phyloP scores from a whole-genome alignment of 2,797 vertebrate species.

The Yasuhikotakia modesta region DNA sequence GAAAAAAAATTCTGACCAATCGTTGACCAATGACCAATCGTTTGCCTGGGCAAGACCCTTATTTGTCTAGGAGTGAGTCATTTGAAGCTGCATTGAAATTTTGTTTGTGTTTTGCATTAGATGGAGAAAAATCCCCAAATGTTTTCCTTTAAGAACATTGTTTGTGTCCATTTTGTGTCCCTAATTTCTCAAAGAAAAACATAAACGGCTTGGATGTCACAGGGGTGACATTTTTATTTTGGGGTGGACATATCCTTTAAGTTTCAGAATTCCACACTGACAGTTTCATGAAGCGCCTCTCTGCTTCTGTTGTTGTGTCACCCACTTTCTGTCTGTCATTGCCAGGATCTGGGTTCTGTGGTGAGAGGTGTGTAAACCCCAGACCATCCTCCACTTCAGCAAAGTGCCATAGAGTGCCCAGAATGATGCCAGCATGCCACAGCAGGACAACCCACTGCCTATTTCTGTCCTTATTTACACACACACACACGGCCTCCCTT shows the following conservation, averaged over 20 bases:
- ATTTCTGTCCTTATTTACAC: slow-evolving; percentile 15
- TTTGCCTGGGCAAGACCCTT: no score
- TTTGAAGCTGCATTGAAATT: no score
- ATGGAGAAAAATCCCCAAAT: no score
- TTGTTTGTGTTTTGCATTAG: no score
- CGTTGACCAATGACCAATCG: no score
- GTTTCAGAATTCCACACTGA: background rate
- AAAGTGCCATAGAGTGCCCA: slow-evolving; percentile 30
- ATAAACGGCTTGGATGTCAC: background rate
- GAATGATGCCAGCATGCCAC: slow-evolving; percentile 23
- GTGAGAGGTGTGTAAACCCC: slow-evolving; percentile 36
- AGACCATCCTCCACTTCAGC: slow-evolving; percentile 39
- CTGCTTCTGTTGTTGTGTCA: background rate
- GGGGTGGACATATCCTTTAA: background rate
- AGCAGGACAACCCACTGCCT: background rate
- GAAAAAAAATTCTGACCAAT: no score
- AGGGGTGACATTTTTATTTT: no score
- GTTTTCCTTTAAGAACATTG: no score
- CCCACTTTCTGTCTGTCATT: background rate
- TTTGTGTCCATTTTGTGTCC: no score
- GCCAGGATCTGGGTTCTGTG: slow-evolving; percentile 28
- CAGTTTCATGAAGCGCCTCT: background rate
- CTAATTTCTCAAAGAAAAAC: no score
- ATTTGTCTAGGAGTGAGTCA: no score
- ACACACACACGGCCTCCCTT: slow-evolving; percentile 5